Conservation (phyloP, 37 sponge, comb jelly and placozoan genomes). For the Halisarca cf. caerulea region DNA sequence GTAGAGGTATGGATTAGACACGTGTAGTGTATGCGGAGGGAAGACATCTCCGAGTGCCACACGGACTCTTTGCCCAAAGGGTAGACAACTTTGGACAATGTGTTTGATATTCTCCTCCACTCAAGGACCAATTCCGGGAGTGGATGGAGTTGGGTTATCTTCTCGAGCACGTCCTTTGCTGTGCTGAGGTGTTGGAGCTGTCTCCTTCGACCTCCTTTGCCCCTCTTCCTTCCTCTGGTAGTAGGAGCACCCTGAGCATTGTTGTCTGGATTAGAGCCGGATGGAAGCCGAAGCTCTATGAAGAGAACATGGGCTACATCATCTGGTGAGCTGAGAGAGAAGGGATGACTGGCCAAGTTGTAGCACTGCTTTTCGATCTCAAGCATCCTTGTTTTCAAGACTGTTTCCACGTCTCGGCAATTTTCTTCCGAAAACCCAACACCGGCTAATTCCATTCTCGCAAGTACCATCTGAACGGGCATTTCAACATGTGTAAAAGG, state of each 20-base stretch:
- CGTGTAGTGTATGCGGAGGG: slow-evolving; percentile 56
- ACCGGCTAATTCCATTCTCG: slow-evolving; percentile 89
- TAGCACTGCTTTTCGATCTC: slow-evolving; percentile 81
- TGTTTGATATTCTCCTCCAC: slow-evolving; percentile 84
- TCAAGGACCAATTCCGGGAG: slow-evolving; percentile 85
- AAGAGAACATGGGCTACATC: slow-evolving; percentile 92
- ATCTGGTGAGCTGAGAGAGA: slow-evolving; percentile 84
- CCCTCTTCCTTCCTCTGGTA: slow-evolving; percentile 19
- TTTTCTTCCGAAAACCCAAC: slow-evolving; percentile 76
- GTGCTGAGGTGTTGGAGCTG: slow-evolving; percentile 83
- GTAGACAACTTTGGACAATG: slow-evolving; percentile 79
- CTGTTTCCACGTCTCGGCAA: slow-evolving; percentile 43
- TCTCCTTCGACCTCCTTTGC: slow-evolving; percentile 40
- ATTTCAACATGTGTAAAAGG: slow-evolving; percentile 80
- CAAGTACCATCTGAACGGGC: slow-evolving; percentile 67
- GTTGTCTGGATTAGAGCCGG: slow-evolving; percentile 8
- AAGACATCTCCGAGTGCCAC: slow-evolving; percentile 17
- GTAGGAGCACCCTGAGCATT: not conserved
- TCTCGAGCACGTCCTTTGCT: slow-evolving; percentile 85
- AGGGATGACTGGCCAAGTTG: slow-evolving; percentile 55
- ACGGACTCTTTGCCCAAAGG: slow-evolving; percentile 74
- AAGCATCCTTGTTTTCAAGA: slow-evolving; percentile 52
- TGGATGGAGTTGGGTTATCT: slow-evolving; percentile 81
- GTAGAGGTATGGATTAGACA: slow-evolving; percentile 88
- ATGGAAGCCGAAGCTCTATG: slow-evolving; percentile 72